Base-by-base conservation (phyloP, 37 sponge, comb jelly and placozoan species). In the Corticium candelabrum region DNA sequence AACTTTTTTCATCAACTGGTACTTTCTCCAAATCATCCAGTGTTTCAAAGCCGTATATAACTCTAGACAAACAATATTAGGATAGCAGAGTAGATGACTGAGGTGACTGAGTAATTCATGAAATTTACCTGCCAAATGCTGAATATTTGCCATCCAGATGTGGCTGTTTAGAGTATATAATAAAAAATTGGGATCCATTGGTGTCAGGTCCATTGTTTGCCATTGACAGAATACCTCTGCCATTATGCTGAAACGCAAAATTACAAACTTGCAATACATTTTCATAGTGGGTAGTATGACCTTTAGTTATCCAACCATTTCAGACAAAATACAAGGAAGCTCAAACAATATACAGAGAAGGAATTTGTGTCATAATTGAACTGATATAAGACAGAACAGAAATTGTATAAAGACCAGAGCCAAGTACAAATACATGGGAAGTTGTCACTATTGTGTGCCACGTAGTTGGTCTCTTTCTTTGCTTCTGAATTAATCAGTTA, bases 181-280 rank as follows among this genome's bases (percentile, higher is more conserved):
- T 91, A 80, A 91, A 97, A 86, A 97, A 97, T 80, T 97, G 99
- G 15, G 99, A 97, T 2, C 86, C 90, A 80, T 97, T 97, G 33
- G 92, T 88, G 76, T 97, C 89, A 35, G 93, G 87, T 11, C 99
- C 99, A 70, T 89, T 89, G 77, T 94, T 97, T 1, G 99, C 99
- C 99, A 97, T 97, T 38, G 92, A 89, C 0, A 97, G 82, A n/a
- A 97, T 79, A 2, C 99, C 99, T 73, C 99, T 77, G 11, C 73
- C 75, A 41, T 37, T 89, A 80, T 97, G 99, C 90, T 93, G 73
- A 35, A 77, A 5, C 2, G 68, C 3, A 27, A 68, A n/a, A n/a
- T n/a, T n/a, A n/a, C n/a, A n/a, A n/a, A n/a, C n/a, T n/a, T n/a
- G n/a, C n/a, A n/a, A n/a, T n/a, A n/a, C n/a, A n/a, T n/a, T n/a